phyloP scores from a whole-genome alignment of 2,888 invertebrate genomes.

The Prosopocoilus inquinatus region DNA sequence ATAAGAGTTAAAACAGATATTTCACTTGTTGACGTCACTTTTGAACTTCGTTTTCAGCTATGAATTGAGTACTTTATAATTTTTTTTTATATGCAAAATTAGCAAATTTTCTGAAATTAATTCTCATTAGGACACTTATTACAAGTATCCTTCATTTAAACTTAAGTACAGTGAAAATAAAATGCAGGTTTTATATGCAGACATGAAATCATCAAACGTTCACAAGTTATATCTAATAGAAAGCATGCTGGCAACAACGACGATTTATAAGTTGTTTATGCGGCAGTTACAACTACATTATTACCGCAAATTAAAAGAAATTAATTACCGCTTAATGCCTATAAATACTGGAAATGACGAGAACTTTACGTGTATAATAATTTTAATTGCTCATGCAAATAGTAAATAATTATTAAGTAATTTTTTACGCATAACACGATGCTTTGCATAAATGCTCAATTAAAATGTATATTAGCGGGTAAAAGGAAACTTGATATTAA shows the following conservation, averaged over 20 bases:
- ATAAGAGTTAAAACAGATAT: no score
- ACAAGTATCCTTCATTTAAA: no score
- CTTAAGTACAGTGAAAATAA: no score
- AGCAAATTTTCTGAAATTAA: no score
- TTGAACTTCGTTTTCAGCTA: no score
- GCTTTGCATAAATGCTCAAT: conserved; percentile 5
- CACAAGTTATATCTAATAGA: no score
- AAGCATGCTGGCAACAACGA: background rate
- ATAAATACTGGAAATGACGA: background rate
- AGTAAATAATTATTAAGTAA: conserved; percentile 9
- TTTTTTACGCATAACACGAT: conserved; percentile 4
- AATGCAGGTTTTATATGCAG: no score
- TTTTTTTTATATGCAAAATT: no score
- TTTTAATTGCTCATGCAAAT: conserved; percentile 10
- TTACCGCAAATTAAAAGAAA: background rate
- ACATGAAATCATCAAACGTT: no score
- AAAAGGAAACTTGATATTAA: conserved; percentile 4
- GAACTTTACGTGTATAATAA: conserved; percentile 4
- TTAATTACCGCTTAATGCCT: background rate
- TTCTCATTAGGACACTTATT: no score
- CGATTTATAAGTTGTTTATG: background rate
- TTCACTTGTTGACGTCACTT: no score
- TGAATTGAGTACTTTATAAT: no score
- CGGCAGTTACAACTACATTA: background rate
- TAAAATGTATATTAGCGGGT: conserved; percentile 4